Evolutionary conservation across 1,140 invertebrate species (phyloP), one percentile per base, ranked within the genome.

Genomic region (Pemphigus obesinymphae): DNA sequence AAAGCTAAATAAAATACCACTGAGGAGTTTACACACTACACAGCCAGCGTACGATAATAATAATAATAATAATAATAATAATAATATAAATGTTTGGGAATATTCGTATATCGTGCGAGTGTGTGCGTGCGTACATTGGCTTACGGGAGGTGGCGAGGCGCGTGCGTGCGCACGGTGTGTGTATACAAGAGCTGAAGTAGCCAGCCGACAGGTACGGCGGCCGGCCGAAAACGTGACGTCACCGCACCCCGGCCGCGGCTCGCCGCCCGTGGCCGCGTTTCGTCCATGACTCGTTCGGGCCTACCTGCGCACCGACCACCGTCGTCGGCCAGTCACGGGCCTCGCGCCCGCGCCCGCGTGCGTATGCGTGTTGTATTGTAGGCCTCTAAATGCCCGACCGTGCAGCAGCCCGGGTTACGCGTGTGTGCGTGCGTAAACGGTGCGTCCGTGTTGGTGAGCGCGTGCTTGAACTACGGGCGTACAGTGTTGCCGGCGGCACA

Each of bases 51-150:
- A 10, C 45, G 31, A 73, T 48, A 50, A 73, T 72, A 48, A 72
- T 48, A 72, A 72, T 48, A 72, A 72, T 70, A 68, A 75, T 75
- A 76, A 37, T 23, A 53, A 76, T 76, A 76, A 76, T 58, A 34
- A 78, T 43, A 78, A 55, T 29, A 43, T 23, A 43, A 63, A 80
- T 61, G 55, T 80, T 80, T 55, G 23, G 75, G 37, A 58, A 78
- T 61, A 61, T 26, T 78, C 53, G 53, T 61, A 37, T 48, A 76
- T 58, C 20, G 34, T 78, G 50, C 31, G 55, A 20, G 55, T 29
- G 55, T 61, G 34, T 53, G 23, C 34, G 73, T 31, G 29, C 23
- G 37, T 2, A n/a, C 26, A 15, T 11, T n/a, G n/a, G n/a, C n/a
- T 1, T 20, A 7, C 40, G 10, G 23, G 1, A 23, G 53, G 76